Base-by-base conservation (phyloP, 2,888 invertebrate genomes). In the Diloba caeruleocephala region DNA sequence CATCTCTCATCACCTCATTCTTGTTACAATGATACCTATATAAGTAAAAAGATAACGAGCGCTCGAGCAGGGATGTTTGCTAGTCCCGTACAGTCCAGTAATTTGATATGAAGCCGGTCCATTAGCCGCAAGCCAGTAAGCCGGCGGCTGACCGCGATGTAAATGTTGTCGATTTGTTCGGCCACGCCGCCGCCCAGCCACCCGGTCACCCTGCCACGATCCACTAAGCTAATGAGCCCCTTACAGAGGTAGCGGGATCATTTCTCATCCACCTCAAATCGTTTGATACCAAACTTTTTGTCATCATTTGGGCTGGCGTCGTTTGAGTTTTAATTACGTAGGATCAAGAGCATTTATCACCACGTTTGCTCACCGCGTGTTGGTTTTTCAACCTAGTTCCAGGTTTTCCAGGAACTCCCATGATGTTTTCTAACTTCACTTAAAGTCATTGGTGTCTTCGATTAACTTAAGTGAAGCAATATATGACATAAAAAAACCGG, bases 121-220 rank as follows among this genome's bases (percentile, higher is more conserved):
- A 83, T 83, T 81, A 79, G 67, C 66, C 53, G 52, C 69, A 59
- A 67, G 65, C 64, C 71, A 61, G 74, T 73, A 77, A 68, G 68
- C 71, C 64, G 63, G 53, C 60, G 64, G 64, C 72, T 62, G 75
- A 75, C 80, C 79, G 69, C 78, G 60, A 72, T 77, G 82, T 78
- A 81, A 83, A 82, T 83, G 79, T 78, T 70, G 73, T 55, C 82
- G 71, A 84, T 84, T 84, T 84, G 81, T 84, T 73, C 69, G 53
- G n/a, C 43, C 60, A 63, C 70, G 63, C 79, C 58, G 41, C 59
- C 43, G 33, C 58, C 21, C 21, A 7, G 21, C 21, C 21, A 21
- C 21, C 21, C 49, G 28, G 38, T 42, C 45, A 13, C 46, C 57
- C 48, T 38, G 44, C 64, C 69, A 41, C 71, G 68, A 58, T 53